Evolutionary conservation across 2,113 vertebrate genomes (phyloP).

Genomic region (Cheirogaleus medius): DNA sequence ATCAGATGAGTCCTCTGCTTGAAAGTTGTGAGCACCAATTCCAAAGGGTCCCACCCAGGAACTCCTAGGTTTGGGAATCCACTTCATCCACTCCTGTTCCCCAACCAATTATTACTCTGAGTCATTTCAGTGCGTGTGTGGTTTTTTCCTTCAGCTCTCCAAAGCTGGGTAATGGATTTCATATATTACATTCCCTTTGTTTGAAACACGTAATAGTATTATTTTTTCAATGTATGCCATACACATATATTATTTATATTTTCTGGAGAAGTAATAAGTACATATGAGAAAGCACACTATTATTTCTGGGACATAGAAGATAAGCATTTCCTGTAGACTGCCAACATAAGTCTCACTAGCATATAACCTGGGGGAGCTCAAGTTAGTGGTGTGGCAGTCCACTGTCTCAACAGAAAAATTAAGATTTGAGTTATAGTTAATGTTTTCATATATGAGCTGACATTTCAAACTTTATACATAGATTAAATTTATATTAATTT

Average conservation of each 20-base stretch:
- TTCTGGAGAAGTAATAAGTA: neutral
- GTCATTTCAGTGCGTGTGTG: neutral
- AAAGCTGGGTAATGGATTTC: neutral
- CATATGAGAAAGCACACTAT: neutral
- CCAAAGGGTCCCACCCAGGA: fast-evolving
- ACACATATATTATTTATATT: neutral
- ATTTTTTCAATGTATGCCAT: neutral
- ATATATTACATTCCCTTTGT: neutral
- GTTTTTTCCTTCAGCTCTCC: neutral
- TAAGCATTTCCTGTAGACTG: neutral
- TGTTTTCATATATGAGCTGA: neutral
- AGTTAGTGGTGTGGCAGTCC: neutral
- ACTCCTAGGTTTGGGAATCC: neutral
- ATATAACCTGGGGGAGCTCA: neutral
- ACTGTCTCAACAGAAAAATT: neutral
- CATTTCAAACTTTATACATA: neutral
- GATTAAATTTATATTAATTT: neutral
- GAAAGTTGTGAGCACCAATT: neutral
- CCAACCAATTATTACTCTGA: neutral
- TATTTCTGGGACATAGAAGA: neutral
- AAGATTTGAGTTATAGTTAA: neutral
- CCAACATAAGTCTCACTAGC: neutral
- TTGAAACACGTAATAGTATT: neutral
- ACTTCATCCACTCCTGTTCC: neutral
- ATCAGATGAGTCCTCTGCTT: neutral